These are phyloP conservation scores for Formicarius rufipectus DNA, from an alignment of 2,113 vertebrate genomes.

Conservation along the genomic window DNA sequence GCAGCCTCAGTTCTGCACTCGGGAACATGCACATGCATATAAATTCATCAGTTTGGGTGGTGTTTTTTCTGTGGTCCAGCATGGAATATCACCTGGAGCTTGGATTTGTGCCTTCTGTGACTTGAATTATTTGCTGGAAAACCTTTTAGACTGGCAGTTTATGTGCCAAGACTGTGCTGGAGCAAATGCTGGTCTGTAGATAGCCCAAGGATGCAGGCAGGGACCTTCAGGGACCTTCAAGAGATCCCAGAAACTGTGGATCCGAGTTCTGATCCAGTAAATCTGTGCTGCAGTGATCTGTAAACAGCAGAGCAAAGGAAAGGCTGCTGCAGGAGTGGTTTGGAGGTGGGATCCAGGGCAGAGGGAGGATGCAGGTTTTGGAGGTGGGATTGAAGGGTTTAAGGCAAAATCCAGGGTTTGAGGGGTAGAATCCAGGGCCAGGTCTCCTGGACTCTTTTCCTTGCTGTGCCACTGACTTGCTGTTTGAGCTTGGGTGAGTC, in stretches of 20 bases:
- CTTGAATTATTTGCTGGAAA: background rate
- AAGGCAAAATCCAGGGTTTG: background rate
- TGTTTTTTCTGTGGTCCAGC: background rate
- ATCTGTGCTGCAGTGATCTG: background rate
- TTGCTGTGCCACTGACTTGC: background rate
- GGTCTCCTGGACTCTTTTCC: background rate
- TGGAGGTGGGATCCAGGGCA: background rate
- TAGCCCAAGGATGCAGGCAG: background rate
- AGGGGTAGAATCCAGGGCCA: background rate
- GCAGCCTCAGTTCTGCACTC: background rate
- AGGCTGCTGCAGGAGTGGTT: background rate
- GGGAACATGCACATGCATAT: background rate
- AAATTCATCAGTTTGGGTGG: background rate
- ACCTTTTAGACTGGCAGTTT: background rate
- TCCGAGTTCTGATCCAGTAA: background rate
- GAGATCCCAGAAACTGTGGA: background rate
- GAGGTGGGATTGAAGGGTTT: background rate
- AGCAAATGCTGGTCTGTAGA: background rate
- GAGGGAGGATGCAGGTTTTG: background rate
- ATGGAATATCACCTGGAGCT: background rate
- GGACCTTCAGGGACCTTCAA: background rate
- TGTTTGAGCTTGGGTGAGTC: background rate
- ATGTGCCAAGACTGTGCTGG: background rate
- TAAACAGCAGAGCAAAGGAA: background rate
- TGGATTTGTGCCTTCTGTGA: background rate